phyloP scores from a whole-genome alignment of 2,888 invertebrate species.

The Hypena proboscidalis region DNA sequence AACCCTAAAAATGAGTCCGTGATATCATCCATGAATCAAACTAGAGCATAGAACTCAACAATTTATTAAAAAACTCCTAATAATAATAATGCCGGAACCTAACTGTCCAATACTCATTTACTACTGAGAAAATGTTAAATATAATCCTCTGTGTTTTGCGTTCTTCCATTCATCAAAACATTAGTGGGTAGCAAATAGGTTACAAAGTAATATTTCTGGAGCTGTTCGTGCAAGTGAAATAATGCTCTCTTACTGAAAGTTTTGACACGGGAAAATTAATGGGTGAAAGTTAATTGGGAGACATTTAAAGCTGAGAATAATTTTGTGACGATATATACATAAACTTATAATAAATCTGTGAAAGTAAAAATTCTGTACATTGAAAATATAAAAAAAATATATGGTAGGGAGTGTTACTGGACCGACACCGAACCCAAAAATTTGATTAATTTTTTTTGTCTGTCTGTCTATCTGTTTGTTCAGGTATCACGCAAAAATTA shows the following conservation, averaged over 20 bases:
- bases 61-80: conserved; percentile 20
- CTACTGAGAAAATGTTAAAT: conserved; percentile 24
- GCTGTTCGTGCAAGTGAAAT: conserved; percentile 14
- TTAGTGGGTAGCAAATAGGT: conserved; percentile 28
- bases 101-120: conserved; percentile 25
- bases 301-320: conserved; percentile 13
- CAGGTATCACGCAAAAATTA: too few species aligned
- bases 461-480: too few species aligned
- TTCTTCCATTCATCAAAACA: conserved; percentile 28
- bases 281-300: conserved; percentile 11
- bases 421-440: too few species aligned
- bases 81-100: conserved; percentile 33
- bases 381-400: too few species aligned
- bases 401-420: too few species aligned
- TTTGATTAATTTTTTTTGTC: too few species aligned
- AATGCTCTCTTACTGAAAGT: conserved; percentile 22
- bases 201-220: conserved; percentile 24
- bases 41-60: conserved; percentile 28
- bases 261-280: conserved; percentile 16
- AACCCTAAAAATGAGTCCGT: conserved; percentile 32
- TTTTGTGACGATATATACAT: conserved; percentile 20
- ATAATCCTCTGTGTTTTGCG: conserved; percentile 7
- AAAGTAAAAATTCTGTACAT: too few species aligned
- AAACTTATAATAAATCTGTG: too few species aligned
- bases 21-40: conserved; percentile 35